Base-by-base conservation (phyloP, 2,113 vertebrate species). In the Centrocercus urophasianus region DNA sequence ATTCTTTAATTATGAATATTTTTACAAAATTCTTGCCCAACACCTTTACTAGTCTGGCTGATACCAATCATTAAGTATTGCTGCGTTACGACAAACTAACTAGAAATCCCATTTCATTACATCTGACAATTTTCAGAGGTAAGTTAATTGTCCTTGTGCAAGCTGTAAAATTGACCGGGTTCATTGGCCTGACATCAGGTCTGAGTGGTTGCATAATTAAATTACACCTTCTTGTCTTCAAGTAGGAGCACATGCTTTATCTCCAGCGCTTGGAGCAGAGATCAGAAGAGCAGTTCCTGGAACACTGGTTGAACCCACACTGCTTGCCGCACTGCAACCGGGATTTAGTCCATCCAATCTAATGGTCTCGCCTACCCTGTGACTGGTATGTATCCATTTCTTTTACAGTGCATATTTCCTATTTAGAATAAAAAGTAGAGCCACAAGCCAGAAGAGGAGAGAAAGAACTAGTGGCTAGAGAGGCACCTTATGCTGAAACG, bases 301-400 rank as follows among this genome's bases (percentile, higher is more conserved):
- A 99, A 84, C 95, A 99, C 93, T 99, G 98, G 99, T 52, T 99
- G 96, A 99, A 99, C 90, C 99, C 99, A 5, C 98, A 99, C 84
- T 99, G 99, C 90, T 91, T 97, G 79, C 99, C 99, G 4, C 99
- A 98, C 92, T 99, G 99, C 36, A 97, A 99, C 97, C 97, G 98
- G 93, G 98, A 99, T 92, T 94, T 98, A 21, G 98, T 99, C 50
- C 83, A 99, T 70, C 98, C 98, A 0, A 73, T 99, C 66, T 99
- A 97, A 97, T 13, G 30, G 15, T 2, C 28, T 71, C 24, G 13
- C 30, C 24, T 72, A 6, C 8, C 12, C 47, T 8, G 5, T 80
- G 30, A 18, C 11, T 0, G 93, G 97, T 96, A 88, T 28, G 93
- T 42, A 32, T 17, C 7, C 43, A 12, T 75, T 45, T 42, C 19